Evolutionary conservation across 2,888 invertebrate species (phyloP), one percentile per base, ranked within the genome.

Genomic region (Eurois occulta): DNA sequence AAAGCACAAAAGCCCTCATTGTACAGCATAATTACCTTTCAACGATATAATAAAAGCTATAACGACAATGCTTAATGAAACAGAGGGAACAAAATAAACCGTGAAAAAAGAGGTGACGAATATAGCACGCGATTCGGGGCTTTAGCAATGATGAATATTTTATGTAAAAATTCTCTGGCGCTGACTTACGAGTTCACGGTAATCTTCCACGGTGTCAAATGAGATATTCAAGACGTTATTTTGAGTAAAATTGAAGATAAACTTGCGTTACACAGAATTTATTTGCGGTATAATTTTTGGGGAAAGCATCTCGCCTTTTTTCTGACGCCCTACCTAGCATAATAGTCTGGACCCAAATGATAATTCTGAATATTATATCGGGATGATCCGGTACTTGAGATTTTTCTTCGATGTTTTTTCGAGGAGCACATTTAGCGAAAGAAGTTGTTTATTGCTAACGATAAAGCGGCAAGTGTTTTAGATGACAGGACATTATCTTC

Each of bases 111-210:
- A 88, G 89, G 89, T 90, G 89, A 88, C 85, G 87, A 81, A 89
- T 89, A 83, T 87, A 86, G 90, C 90, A 90, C 90, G 86, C 86
- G 87, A 91, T 90, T 88, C 82, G 75, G 78, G 82, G 90, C 89
- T 91, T 90, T 89, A 88, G 83, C 86, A 87, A 88, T 91, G 91
- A 90, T 94, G 93, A 94, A 94, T 94, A 94, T 93, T 95, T 93
- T 92, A 94, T 92, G 92, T 88, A 91, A 93, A 93, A 92, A 91
- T 90, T 89, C 83, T 83, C 77, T 84, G 81, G 79, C 84, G 82
- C 81, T 77, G 88, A 87, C 87, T 89, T 86, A 75, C 83, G 72
- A 84, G 86, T 87, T 88, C 85, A 87, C 89, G 84, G 88, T 91
- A 92, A 93, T 92, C 90, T 93, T 80, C 86, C 82, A 86, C 88